Evolutionary conservation across 2,113 vertebrate genomes (phyloP), one percentile per base, ranked within the genome.

Genomic region (Balaeniceps rex): DNA sequence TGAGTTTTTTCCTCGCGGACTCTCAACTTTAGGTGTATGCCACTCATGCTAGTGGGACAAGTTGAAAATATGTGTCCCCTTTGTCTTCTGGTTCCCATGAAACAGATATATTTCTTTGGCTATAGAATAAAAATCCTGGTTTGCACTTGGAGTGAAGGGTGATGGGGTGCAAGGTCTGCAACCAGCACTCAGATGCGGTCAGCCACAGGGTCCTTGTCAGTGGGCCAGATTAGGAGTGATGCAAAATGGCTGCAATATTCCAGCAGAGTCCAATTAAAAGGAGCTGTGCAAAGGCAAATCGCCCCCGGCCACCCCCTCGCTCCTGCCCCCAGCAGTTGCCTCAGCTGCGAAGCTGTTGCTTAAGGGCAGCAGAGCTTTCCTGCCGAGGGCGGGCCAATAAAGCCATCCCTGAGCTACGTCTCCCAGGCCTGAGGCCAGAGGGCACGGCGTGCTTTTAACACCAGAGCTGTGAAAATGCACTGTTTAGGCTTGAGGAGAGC

Each of bases 1-100:
- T 42, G 81, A 79, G 5, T 2, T 46, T 44, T 77, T 58, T 25
- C 24, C 68, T 63, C 3, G 2, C 11, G 9, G 29, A 4, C 17
- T 72, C 58, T 75, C 40, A 47, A 22, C 24, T 84, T 58, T 29
- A 36, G 12, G 8, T 49, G 19, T 23, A 12, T n/a, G 26, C 34
- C 55, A 6, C 25, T 79, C 0, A 0, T 12, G 25, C 5, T 7
- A 19, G 42, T 28, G 36, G 36, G 42, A 21, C 61, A 46, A 16
- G 33, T 8, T 71, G 80, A 81, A 68, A 79, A 29, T 10, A 8
- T 1, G 6, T 23, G 24, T 65, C 19, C 21, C 9, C 24, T 49
- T 72, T 58, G 68, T 54, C 40, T 88, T 87, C 72, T 58, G 40
- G 19, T 46, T 79, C 36, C 57, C 9, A 4, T 15, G 52, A 54